Base-by-base conservation (phyloP, 2,888 invertebrate genomes). In the Polydrusus tereticollis region DNA sequence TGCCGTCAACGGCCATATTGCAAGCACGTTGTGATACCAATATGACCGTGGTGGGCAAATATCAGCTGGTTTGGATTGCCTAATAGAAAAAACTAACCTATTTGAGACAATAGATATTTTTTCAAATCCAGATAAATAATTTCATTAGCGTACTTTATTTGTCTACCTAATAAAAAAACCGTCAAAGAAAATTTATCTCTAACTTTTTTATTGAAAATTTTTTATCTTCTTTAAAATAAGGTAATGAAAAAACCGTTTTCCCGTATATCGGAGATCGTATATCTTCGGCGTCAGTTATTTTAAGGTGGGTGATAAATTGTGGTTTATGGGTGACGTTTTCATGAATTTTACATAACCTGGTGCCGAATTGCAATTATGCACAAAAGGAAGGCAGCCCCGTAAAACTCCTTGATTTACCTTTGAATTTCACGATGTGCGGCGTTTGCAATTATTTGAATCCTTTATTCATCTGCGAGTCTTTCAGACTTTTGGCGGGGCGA, bases 311-410 rank as follows among this genome's bases (percentile, higher is more conserved):
- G 73, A 82, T 83, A 83, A 83, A 83, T 83, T 79, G 80, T 77
- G 75, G 76, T 78, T 79, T 78, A 81, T 41, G 82, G 80, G 81
- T 82, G 82, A 82, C 82, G 78, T 78, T 76, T 79, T 79, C 82
- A 83, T 84, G 83, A 84, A 84, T 84, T 83, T 84, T 83, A 81
- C 83, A 84, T 83, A 79, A 77, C 76, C 75, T 76, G 70, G 74
- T 78, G 80, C 80, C 79, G 77, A 80, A 79, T 78, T 77, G 79
- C 82, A 83, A 83, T 83, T 83, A 82, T 74, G 74, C 74, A 70
- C 74, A 73, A 71, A 74, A 66, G 74, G 68, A 71, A 62, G 59
- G 55, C 52, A 23, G 50, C 45, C 20, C 26, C 50, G 65, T 43
- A 33, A 67, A 68, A 64, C 26, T 63, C 52, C 66, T 70, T 62